Conservation (phyloP, 92 coral and sea anemone genomes). For the Galaxea fascicularis region DNA sequence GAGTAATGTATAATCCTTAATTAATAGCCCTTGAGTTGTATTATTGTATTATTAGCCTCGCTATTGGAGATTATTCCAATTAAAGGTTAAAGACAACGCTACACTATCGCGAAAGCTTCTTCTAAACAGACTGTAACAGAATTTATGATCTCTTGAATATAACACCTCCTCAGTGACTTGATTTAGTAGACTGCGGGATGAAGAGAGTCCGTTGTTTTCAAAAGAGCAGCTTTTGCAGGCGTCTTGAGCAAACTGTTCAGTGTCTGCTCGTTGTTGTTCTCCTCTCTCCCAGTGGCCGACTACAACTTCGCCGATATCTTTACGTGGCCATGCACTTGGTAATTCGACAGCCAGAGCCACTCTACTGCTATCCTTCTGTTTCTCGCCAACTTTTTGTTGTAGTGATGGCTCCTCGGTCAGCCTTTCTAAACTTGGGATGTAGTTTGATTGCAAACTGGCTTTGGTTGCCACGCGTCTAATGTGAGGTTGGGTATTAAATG, state of each 20-base stretch:
- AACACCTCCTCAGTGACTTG: constrained; percentile 33
- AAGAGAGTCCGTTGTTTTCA: neutral
- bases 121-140: too few relatives aligned
- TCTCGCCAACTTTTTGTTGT: neutral
- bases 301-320: constrained; percentile 26
- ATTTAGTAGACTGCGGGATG: constrained; percentile 21
- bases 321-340: neutral
- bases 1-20: too few relatives aligned
- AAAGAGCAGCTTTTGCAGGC: neutral
- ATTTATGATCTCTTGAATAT: constrained; percentile 15
- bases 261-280: constrained; percentile 20
- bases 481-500: neutral
- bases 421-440: constrained; percentile 34
- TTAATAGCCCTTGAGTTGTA: too few relatives aligned
- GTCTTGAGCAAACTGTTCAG: neutral
- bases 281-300: constrained; percentile 34
- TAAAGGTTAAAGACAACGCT: too few relatives aligned
- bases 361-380: neutral
- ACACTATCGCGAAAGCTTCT: too few relatives aligned
- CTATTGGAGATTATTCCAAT: too few relatives aligned
- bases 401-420: constrained; percentile 25
- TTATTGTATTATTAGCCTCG: too few relatives aligned
- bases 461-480: constrained; percentile 33
- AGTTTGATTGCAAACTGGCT: constrained; percentile 37
- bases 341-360: too few relatives aligned